Evolutionary conservation across 2,113 vertebrate species (phyloP), one percentile per base, ranked within the genome.

Genomic region (Bombycilla garrulus): DNA sequence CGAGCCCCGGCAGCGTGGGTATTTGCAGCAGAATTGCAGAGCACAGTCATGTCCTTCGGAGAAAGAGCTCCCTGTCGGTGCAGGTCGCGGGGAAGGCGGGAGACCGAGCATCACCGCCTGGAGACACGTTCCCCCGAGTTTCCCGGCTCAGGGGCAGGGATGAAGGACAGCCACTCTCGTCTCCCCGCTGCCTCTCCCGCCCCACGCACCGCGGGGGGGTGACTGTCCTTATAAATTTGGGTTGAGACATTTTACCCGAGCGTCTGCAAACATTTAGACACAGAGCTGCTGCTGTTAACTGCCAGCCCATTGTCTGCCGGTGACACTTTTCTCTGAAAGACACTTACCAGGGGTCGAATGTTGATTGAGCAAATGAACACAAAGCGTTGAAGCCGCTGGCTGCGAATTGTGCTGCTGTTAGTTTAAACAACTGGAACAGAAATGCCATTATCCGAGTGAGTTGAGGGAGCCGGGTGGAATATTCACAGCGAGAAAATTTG

Each of bases 221-320:
- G 4, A 7, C 73, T 90, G 88, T 97, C 94, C 94, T 94, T 97
- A 97, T 95, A 97, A 96, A 95, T 92, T 94, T 95, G 97, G 90
- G 88, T 92, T 94, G 96, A 93, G 97, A 97, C 93, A 69, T 96
- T 97, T 97, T 95, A 95, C 86, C 58, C 92, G 90, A 94, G 95
- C 92, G 95, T 95, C 96, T 98, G 98, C 96, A 98, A 98, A 98
- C 97, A 98, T 96, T 97, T 89, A 96, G 96, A 97, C 93, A 85
- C 53, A 73, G 67, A 95, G 60, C 97, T 92, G 96, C 90, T 91
- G 93, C 97, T 95, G 93, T 86, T 92, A 93, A 97, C 91, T 96
- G 96, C 95, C 90, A 95, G 92, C 92, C 94, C 87, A 98, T 98
- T 98, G 98, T 98, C 96, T 97, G 66, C 69, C 70, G 80, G 78